Base-by-base conservation (phyloP, 2,113 vertebrate genomes). In the Monopterus albus region DNA sequence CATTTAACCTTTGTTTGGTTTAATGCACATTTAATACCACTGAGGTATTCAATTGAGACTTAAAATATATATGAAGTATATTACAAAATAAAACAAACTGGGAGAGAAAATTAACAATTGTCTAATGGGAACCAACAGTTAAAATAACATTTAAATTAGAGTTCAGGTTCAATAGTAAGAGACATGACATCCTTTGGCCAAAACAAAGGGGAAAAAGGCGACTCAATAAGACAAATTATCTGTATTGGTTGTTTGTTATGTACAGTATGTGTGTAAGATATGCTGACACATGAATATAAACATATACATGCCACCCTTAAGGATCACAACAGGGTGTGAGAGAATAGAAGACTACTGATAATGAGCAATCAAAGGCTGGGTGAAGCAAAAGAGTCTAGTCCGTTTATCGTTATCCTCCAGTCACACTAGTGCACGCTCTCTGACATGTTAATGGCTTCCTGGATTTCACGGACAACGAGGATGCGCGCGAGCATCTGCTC, bases 401-500 rank as follows among this genome's bases (percentile, higher is more conserved):
- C 66, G 2, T 76, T 75, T 63, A 35, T 45, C 13, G 40, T 62
- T 66, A 46, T 78, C 60, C 49, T 78, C 50, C 78, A 51, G 91
- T 93, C 81, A 72, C 26, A 75, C 83, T 92, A 99, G 92, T 98
- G 96, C 91, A 96, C 73, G 80, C 90, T 95, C 78, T 94, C 95
- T 6, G 90, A 93, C 82, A 97, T 94, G 31, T 94, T 95, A 81
- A 98, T 93, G 88, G 93, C 94, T 93, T 99, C 98, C 91, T 99
- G 97, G 93, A 99, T 99, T 92, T 99, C 98, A 81, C 98, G 94
- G 89, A 98, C 94, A 80, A 95, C 94, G 77, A 98, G 95, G 93
- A 99, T 98, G 88, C 97, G 96, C 59, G 96, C 94, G 47, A 99
- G 95, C 96, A 99, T 98, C 91, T 98, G 97, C 87, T 98, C 96